These are phyloP conservation scores for Catharus bicknelli DNA, from an alignment of 2,113 vertebrate species.

Conservation along the genomic window DNA sequence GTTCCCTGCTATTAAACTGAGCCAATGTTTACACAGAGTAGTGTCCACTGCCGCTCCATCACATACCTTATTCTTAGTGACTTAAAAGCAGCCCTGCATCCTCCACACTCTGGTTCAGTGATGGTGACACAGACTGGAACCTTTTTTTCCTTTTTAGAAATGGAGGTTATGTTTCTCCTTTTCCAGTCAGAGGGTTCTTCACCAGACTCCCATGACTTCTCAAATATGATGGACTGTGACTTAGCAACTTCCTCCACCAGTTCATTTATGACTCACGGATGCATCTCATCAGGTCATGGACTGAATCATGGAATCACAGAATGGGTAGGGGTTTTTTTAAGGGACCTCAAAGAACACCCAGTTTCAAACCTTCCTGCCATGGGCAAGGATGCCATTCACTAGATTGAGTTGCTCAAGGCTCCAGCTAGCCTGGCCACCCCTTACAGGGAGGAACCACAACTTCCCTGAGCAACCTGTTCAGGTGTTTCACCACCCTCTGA, in stretches of 20 bases:
- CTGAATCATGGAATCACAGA: neutral
- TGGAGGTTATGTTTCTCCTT: neutral
- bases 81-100: neutral
- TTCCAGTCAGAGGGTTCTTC: neutral
- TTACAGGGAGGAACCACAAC: neutral
- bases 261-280: neutral
- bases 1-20: slow-evolving; percentile 2
- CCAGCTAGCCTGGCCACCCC: neutral
- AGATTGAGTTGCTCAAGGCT: neutral
- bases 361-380: neutral
- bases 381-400: neutral
- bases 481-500: neutral
- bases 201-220: neutral
- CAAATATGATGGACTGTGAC: neutral
- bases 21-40: neutral
- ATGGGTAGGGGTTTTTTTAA: neutral
- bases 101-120: neutral
- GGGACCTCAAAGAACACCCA: neutral
- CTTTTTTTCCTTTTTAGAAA: neutral
- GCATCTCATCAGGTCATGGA: neutral
- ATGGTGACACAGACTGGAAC: neutral
- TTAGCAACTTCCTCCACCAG: neutral
- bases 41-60: neutral
- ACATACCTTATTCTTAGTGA: neutral
- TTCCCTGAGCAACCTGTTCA: neutral